Evolutionary conservation across 2,797 vertebrate species (phyloP), one percentile per base, ranked within the genome.

Genomic region (Sebastes kiyomatsui): DNA sequence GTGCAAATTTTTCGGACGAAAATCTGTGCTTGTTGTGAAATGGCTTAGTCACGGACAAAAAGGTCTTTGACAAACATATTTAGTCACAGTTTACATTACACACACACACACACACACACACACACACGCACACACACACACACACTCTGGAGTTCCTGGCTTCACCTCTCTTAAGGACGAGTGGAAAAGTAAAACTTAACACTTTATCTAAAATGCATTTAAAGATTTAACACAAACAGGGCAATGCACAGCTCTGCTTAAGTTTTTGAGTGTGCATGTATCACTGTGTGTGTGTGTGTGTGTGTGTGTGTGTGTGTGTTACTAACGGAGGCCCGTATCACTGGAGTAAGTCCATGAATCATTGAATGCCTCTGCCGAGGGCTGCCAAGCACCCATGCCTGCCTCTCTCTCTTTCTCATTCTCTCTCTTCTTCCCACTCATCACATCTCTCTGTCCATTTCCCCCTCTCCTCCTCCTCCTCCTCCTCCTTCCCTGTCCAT

Each of bases 331-430:
- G 52, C 52, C 75, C 30, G 38, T 72, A 85, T 84, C 82, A 83
- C 67, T 72, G 56, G 62, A 82, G 28, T 59, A 32, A 73, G 46
- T 76, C 68, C 62, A 87, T 87, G 77, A 90, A 90, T 89, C 81
- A 88, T 80, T 87, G 59, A 90, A 82, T 30, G 67, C 10, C 25
- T 87, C 69, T 67, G 75, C 61, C 8, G 54, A 73, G 27, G 59
- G 67, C 38, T 81, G 33, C 23, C 4, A 61, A 52, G 60, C 56
- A 54, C 59, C 56, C 58, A 46, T 60, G 25, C n/a, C 38, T 35
- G 32, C 64, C 59, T 72, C 74, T 58, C 56, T 56, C 35, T 18
- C 62, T 70, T 32, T 58, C 32, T 59, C 38, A 25, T 56, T 73
- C 72, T 42, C 38, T 61, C 25, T 18, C 42, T 27, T 54, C 49